Evolutionary conservation across 2,797 vertebrate species (phyloP), one percentile per base, ranked within the genome.

Genomic region (Chiroxiphia lanceolata): DNA sequence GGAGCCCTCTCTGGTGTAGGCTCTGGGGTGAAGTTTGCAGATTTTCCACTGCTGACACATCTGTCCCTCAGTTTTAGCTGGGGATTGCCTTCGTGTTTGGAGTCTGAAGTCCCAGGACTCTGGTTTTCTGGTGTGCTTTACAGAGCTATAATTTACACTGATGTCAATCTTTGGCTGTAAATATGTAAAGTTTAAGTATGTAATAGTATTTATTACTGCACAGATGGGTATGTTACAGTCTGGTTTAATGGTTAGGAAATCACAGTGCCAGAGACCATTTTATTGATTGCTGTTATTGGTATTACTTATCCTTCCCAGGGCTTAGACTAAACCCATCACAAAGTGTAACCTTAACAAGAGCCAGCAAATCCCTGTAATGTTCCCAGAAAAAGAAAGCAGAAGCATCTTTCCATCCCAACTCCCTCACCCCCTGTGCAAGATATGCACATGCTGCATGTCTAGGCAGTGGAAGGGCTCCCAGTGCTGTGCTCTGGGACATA

Each of bases 11-110:
- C 17, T 36, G 29, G 8, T 86, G 7, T 9, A 29, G n/a, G 15
- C 53, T 48, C 31, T 80, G 68, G 40, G 22, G 47, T 60, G 40
- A 70, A 61, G 13, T 38, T 33, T n/a, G 15, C 54, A 80, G 16
- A n/a, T 33, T 40, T 80, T 71, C 26, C 5, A 44, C 21, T 0
- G 0, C 69, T 27, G 7, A 18, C 19, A 3, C 26, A 13, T n/a
- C 26, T 54, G 33, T 45, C 44, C 51, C 51, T 83, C 4, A 4
- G 22, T 45, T 93, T 71, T 87, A 25, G 44, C 0, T 79, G 47
- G 34, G n/a, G 4, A 6, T 48, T 4, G 3, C 26, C 50, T 74
- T 78, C 1, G 3, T 74, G 31, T 40, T 77, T 53, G 31, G n/a
- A 65, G 11, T 45, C 54, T 74, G 21, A 20, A 75, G 57, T 48